Conservation (phyloP, 1,140 invertebrate species). For the Papilio glaucus region DNA sequence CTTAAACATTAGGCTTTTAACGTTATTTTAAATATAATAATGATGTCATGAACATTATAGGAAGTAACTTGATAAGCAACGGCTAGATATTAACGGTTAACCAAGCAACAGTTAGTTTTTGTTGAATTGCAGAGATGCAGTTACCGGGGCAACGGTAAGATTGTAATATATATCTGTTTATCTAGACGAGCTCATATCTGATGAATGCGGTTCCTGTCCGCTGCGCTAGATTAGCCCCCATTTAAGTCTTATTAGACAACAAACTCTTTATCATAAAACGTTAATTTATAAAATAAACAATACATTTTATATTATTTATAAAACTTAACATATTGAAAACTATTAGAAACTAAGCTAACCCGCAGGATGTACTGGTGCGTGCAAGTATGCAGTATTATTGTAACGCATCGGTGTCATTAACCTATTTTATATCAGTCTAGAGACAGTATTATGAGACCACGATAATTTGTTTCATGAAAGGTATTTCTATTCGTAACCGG, state of each 20-base stretch:
- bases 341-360: constrained; percentile 6
- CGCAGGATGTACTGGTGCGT: constrained; percentile 8
- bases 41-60: neutral
- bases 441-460: neutral
- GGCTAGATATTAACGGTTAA: neutral
- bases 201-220: constrained; percentile 14
- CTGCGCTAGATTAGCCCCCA: neutral
- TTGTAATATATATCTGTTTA: neutral
- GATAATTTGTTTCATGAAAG: neutral
- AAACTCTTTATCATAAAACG: constrained; percentile 1
- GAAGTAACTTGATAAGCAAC: neutral
- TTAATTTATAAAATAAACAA: no score
- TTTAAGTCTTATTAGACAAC: neutral
- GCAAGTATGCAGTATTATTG: constrained; percentile 17
- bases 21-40: neutral
- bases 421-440: constrained; percentile 19
- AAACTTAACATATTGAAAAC: neutral
- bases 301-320: no score
- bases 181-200: constrained; percentile 18
- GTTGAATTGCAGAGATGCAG: neutral
- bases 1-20: no score
- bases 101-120: constrained; percentile 17
- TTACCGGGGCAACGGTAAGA: constrained; percentile 12
- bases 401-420: constrained; percentile 15
- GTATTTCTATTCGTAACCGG: no score